Percentiles rank a stretch among this genome's conserved stretches.
phyloP scores from a whole-genome alignment of 2,113 vertebrate species.

The Semicossyphus pulcher region DNA sequence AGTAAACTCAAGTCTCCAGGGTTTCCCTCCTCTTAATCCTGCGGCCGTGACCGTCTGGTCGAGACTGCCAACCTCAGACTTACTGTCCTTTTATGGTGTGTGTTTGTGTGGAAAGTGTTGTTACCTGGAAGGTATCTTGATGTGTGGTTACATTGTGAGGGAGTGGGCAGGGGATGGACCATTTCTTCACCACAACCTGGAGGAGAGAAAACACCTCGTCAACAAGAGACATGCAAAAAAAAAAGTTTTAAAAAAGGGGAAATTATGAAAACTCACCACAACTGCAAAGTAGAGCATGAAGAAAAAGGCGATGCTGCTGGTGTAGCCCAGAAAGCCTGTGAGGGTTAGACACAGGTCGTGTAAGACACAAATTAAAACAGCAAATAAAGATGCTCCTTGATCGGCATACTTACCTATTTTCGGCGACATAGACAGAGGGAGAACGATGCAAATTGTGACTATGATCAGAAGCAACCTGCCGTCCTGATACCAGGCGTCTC shows the following conservation, averaged over 20 bases:
- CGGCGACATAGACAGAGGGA: slow-evolving; percentile 92
- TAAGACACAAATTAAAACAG: neutral
- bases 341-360: slow-evolving; percentile 70
- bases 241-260: neutral
- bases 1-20: slow-evolving; percentile 38
- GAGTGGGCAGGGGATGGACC: slow-evolving; percentile 93
- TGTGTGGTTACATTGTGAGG: slow-evolving; percentile 77
- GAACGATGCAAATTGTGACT: slow-evolving; percentile 87
- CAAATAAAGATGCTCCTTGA: neutral
- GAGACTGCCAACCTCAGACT: slow-evolving; percentile 15
- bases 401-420: slow-evolving; percentile 89
- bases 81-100: neutral
- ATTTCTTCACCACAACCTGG: slow-evolving; percentile 93
- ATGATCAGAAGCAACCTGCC: slow-evolving; percentile 87
- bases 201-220: slow-evolving; percentile 33
- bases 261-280: slow-evolving; percentile 86
- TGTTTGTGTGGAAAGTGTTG: neutral
- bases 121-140: slow-evolving; percentile 75
- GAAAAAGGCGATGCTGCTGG: slow-evolving; percentile 94
- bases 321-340: slow-evolving; percentile 97
- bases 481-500: slow-evolving; percentile 90
- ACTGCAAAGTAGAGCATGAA: slow-evolving; percentile 93
- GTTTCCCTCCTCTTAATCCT: slow-evolving; percentile 41
- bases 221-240: neutral
- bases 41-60: slow-evolving; percentile 28